Evolutionary conservation across 2,888 invertebrate species (phyloP).

Genomic region (Sinotaia quadrata): DNA sequence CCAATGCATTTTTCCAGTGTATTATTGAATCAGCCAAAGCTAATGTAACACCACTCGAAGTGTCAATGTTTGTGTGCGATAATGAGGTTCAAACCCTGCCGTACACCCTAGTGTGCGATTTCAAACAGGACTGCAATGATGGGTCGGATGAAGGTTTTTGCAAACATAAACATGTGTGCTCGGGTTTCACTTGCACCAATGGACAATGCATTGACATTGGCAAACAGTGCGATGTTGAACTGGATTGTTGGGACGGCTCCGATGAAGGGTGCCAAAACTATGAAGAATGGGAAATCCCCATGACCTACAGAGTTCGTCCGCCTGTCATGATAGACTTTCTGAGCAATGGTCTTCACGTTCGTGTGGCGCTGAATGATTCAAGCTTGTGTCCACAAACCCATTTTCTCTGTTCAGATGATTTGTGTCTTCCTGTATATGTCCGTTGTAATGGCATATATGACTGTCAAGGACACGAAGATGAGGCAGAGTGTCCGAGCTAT

Average conservation of each 20-base stretch:
- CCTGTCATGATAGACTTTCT: slow-evolving; percentile 14
- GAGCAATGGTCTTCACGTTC: neutral
- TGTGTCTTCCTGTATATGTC: slow-evolving; percentile 27
- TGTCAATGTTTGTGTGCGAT: slow-evolving; percentile 16
- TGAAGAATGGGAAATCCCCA: neutral
- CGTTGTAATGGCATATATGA: slow-evolving; percentile 26
- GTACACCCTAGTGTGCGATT: slow-evolving; percentile 60
- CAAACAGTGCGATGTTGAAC: slow-evolving; percentile 25
- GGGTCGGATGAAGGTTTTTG: slow-evolving; percentile 61
- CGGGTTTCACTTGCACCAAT: slow-evolving; percentile 19
- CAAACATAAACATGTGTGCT: slow-evolving; percentile 31
- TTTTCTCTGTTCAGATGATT: slow-evolving; percentile 14
- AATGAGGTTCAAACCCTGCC: neutral
- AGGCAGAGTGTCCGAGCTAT: neutral
- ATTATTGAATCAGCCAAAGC: too few species aligned
- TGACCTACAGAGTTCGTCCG: slow-evolving; percentile 4
- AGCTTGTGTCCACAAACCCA: slow-evolving; percentile 16
- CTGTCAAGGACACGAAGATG: slow-evolving; percentile 29
- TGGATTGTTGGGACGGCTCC: slow-evolving; percentile 33
- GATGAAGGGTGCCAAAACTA: slow-evolving; percentile 21
- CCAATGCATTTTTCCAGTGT: neutral
- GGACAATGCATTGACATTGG: slow-evolving; percentile 20
- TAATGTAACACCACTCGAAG: neutral
- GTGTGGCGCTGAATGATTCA: neutral
- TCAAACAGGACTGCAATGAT: slow-evolving; percentile 53